Evolutionary conservation across 2,113 vertebrate species (phyloP), one percentile per base, ranked within the genome.

Genomic region (Dicaeum eximium): DNA sequence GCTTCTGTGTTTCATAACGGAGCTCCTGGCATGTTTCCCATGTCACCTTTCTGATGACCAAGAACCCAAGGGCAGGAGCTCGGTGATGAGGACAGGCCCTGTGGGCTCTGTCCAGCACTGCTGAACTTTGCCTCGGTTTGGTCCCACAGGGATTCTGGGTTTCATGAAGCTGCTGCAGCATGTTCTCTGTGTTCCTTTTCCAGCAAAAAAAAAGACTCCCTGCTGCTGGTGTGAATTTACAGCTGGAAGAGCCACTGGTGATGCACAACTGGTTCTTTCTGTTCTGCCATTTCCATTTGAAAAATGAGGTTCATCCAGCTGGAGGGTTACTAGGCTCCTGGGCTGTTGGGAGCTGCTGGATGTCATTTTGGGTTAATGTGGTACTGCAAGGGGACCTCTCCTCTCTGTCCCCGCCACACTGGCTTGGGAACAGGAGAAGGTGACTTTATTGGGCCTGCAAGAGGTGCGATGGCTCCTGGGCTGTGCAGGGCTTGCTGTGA

Each of bases 81-180:
- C 3, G 3, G 54, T 1, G 2, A 13, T 10, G 12, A 31, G 45
- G 54, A 62, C 47, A 60, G 75, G 47, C 37, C 38, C 44, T 0
- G 0, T 3, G 40, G 64, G 47, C 42, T 69, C 35, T 1, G 1
- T 66, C 62, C 4, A 2, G 4, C 24, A 50, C 62, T 0, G 3
- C 47, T 79, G 53, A 60, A 33, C 30, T 40, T 50, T 0, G 0
- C 44, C 37, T 15, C 3, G 1, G 5, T 75, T 75, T 69, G 30
- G 22, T 74, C 38, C 72, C 78, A 35, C 30, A 38, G 88, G 70
- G 18, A 61, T 93, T 78, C 70, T 81, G 72, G 69, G 79, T 74
- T 92, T 86, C 61, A 11, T 17, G 62, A 92, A 87, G 92, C 95
- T 90, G 69, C 71, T 81, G 87, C 66, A 77, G 16, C 69, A 58